phyloP scores from a whole-genome alignment of 2,888 invertebrate species.

The Plebejus anna region DNA sequence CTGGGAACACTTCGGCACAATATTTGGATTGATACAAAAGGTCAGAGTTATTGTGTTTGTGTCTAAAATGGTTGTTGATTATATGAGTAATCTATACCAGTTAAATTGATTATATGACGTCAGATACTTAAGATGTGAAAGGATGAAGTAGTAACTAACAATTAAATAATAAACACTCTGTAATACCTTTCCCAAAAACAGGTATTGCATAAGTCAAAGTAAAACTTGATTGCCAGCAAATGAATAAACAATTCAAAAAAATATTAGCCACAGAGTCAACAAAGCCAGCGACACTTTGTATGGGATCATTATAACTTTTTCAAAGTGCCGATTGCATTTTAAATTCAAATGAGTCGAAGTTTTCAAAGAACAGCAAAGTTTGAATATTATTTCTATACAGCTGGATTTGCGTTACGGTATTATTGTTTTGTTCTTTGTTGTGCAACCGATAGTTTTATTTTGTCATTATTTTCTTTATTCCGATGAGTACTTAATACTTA shows the following conservation, averaged over 20 bases:
- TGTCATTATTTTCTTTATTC: background rate
- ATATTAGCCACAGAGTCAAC: conserved; percentile 11
- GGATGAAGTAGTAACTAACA: no score
- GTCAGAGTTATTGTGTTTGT: conserved; percentile 52
- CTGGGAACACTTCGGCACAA: conserved; percentile 52
- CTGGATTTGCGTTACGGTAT: conserved; percentile 14
- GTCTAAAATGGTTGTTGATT: background rate
- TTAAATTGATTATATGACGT: background rate
- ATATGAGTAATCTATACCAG: background rate
- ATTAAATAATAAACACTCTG: no score
- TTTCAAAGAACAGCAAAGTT: conserved; percentile 23
- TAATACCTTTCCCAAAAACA: no score
- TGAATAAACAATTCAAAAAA: background rate
- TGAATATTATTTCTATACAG: conserved; percentile 16
- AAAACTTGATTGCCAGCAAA: background rate
- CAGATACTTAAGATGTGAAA: background rate
- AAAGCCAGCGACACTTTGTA: background rate
- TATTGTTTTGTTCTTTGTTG: conserved; percentile 15
- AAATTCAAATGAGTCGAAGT: conserved; percentile 26
- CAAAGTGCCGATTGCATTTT: conserved; percentile 24
- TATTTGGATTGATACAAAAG: conserved; percentile 70
- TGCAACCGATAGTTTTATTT: conserved; percentile 6
- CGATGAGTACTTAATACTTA: no score
- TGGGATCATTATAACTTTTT: conserved; percentile 22
- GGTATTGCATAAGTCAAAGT: no score